Base-by-base conservation (phyloP, 53 echinoderm and acorn worm genomes). In the Arbacia lixula region DNA sequence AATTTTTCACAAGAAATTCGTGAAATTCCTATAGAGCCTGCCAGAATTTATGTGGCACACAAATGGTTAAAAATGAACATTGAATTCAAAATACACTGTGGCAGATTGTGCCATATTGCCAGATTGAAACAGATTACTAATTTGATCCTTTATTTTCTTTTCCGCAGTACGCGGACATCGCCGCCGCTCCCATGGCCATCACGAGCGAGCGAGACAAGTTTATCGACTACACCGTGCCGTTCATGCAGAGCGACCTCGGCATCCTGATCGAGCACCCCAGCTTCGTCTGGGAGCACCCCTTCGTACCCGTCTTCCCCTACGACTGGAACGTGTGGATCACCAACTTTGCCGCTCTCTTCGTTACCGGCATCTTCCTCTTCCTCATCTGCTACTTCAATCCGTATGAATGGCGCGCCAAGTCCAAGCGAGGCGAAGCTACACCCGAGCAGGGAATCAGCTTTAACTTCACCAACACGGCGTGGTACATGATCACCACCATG, bases 251-350 rank as follows among this genome's bases (percentile, higher is more conserved):
- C 22, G 90, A 88, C 16, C 58, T 95, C 12, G 92, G 93, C n/a
- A 90, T 95, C 42, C 83, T 95, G 64, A 84, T 95, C 50, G 93
- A 93, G 67, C 95, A 95, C 66, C 95, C 95, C 12, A 95, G 88
- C 81, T 93, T 86, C 77, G 89, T 95, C 5, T 82, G 94, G 86
- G 94, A 94, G 67, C 87, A 95, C 43, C 87, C 89, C 22, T 96
- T 96, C 82, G 93, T 89, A 1, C 89, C 89, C 30, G 78, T 91
- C 49, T 93, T 89, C 67, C 96, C 96, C 16, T 93, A 88, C 75
- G 89, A 83, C 21, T 87, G 89, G 73, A 87, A 89, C 28, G 90
- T 91, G 1, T 96, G 96, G 96, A 54, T 89, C 29, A 69, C 68
- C 66, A 94, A 91, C 57, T 82, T 93, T 31, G 71, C 91, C 12